Evolutionary conservation across 2,113 vertebrate species (phyloP), one percentile per base, ranked within the genome.

Genomic region (Eptatretus burgeri): DNA sequence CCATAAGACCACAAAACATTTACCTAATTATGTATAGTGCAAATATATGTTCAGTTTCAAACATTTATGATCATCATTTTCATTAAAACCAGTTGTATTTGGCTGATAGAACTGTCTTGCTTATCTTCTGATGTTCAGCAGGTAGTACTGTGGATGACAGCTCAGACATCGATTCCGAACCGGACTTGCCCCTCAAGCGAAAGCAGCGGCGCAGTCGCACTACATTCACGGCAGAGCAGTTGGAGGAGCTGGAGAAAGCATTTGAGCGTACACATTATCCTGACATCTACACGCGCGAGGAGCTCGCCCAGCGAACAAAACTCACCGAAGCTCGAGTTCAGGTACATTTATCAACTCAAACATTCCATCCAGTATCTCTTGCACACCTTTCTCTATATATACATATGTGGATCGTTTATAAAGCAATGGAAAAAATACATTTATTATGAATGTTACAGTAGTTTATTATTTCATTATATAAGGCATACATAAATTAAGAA

Each of bases 191-290:
- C 0, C 70, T 98, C 73, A 98, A 98, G 73, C 80, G 91, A 62
- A 98, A 98, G 73, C 91, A 98, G 68, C 81, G 89, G 7, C 87
- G 91, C 13, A 95, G 88, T 5, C 77, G 91, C 64, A 98, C 91
- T 70, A 98, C 91, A 1, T 98, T 98, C 78, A 98, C 91, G 0
- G 91, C 91, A 0, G 91, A 98, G 73, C 91, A 98, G 77, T 77
- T 98, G 74, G 91, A 98, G 71, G 91, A 98, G 74, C 78, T 98
- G 71, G 91, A 98, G 76, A 98, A 98, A 66, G 91, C 91, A 50
- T 98, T 98, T 0, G 91, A 98, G 75, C 77, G 91, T 71, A 98
- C 91, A 1, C 91, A 96, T 74, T 96, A 95, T 77, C 91, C 88
- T 0, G 91, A 96, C 72, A 96, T 96, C 76, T 96, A 96, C 76